A percentile compares a stretch with the other conserved stretches of the same genome.
Evolutionary conservation across 2,797 vertebrate genomes (phyloP).

Genomic region (Pteropus rufus): DNA sequence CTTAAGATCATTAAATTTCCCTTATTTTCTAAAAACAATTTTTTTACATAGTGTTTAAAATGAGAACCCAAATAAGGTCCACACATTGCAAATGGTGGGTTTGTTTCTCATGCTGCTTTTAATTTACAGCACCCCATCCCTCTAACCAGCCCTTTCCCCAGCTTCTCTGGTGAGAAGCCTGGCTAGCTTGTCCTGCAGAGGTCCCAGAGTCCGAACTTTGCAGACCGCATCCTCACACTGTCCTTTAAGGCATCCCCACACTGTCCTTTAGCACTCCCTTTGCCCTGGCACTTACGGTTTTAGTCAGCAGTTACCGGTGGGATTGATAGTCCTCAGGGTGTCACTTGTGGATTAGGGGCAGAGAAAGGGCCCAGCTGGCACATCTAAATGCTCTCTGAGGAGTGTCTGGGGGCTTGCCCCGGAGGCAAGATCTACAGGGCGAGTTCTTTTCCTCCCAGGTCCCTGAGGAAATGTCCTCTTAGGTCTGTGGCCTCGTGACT

Average conservation of each 20-base stretch:
- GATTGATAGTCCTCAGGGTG: not conserved
- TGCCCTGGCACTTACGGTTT: too few relatives aligned
- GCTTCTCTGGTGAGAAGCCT: not conserved
- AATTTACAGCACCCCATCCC: fast-evolving
- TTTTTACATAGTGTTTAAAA: not conserved
- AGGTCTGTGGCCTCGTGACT: not conserved
- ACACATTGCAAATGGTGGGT: not conserved
- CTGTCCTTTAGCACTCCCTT: not conserved
- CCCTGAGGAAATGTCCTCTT: not conserved
- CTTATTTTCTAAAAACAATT: not conserved
- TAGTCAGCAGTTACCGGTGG: fast-evolving
- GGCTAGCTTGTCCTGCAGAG: not conserved
- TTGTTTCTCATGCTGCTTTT: not conserved
- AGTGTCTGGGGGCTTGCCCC: not conserved
- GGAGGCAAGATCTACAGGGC: not conserved
- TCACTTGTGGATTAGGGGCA: not conserved
- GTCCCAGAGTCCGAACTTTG: not conserved
- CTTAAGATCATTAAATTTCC: not conserved
- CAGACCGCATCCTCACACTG: fast-evolving
- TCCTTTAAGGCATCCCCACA: not conserved
- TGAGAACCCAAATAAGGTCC: not conserved
- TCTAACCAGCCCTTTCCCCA: fast-evolving
- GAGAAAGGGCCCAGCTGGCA: not conserved
- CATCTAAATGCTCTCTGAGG: not conserved
- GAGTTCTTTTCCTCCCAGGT: too few relatives aligned